Evolutionary conservation across 2,797 vertebrate genomes (phyloP).

Genomic region (Poeciliopsis infans): DNA sequence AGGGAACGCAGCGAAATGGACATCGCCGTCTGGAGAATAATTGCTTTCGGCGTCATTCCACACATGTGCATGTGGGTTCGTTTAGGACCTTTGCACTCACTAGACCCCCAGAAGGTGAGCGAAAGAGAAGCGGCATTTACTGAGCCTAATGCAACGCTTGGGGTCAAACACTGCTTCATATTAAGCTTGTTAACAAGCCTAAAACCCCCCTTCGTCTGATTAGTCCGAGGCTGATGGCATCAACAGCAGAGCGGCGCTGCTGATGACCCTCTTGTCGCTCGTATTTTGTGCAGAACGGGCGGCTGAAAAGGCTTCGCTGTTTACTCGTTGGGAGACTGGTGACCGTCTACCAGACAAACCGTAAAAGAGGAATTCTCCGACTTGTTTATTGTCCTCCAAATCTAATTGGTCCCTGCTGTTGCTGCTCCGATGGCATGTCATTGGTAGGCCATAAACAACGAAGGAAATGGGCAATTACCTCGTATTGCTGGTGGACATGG

Average conservation of each 20-base stretch:
- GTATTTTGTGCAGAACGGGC: constrained; percentile 34
- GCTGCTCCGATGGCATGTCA: constrained; percentile 70
- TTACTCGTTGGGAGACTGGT: constrained; percentile 47
- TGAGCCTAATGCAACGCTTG: constrained; percentile 54
- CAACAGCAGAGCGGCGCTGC: constrained; percentile 29
- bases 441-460: constrained; percentile 78
- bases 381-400: constrained; percentile 76
- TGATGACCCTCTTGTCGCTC: constrained; percentile 54
- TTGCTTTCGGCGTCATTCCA: background rate
- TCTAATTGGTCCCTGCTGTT: constrained; percentile 76
- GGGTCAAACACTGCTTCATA: constrained; percentile 58
- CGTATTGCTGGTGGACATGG: constrained; percentile 74
- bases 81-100: constrained; percentile 18
- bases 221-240: constrained; percentile 42
- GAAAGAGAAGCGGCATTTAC: constrained; percentile 42
- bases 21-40: background rate
- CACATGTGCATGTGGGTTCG: constrained; percentile 7
- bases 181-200: constrained; percentile 72
- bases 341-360: constrained; percentile 43
- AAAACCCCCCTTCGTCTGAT: constrained; percentile 65
- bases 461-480: constrained; percentile 78
- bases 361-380: constrained; percentile 60
- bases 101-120: constrained; percentile 37
- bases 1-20: background rate
- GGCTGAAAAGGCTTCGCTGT: constrained; percentile 46